Evolutionary conservation across 1,140 invertebrate genomes (phyloP), one percentile per base, ranked within the genome.

Genomic region (Lepidotrigona ventralis): DNA sequence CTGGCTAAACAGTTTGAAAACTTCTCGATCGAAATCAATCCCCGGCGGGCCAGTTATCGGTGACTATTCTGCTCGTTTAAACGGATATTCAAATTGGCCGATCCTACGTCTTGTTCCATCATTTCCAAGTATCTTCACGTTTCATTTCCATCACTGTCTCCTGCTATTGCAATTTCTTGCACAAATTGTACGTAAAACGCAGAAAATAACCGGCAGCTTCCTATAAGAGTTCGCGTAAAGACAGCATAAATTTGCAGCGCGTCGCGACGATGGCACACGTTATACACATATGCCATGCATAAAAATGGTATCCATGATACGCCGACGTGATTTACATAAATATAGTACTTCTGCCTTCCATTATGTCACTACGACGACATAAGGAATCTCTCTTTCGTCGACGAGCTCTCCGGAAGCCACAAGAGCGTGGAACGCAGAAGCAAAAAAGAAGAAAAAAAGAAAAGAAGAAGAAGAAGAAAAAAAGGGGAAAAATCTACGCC

Each of bases 261-360:
- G 46, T 71, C 77, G 66, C 74, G 76, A 81, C 26, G 66, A 70
- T 70, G 77, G 77, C 58, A 74, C 71, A 63, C 60, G 60, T 81
- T 81, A 76, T 63, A 71, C 56, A 72, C 80, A 81, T 76, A 66
- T 81, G 72, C 53, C 33, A 26, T 56, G 63, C 53, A 75, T 56
- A 81, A 75, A 81, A 81, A 66, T 81, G 80, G 73, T 56, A 75
- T 81, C 79, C 63, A 76, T 29, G 80, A 76, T 81, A 80, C 63
- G 72, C 63, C 23, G 72, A 29, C 72, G 73, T 76, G 53, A 81
- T 81, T 81, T 81, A 76, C 80, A 81, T 81, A 81, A 81, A 76
- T 81, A 76, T 76, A 81, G 75, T 76, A 76, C 72, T 46, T 19
- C 19, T 68, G 53, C 29, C 53, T 80, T n/a, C 68, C 68, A 53